Percentiles rank a stretch among this genome's conserved stretches.
Evolutionary conservation across 2,113 vertebrate genomes (phyloP).

Genomic region (Heterocephalus glaber): DNA sequence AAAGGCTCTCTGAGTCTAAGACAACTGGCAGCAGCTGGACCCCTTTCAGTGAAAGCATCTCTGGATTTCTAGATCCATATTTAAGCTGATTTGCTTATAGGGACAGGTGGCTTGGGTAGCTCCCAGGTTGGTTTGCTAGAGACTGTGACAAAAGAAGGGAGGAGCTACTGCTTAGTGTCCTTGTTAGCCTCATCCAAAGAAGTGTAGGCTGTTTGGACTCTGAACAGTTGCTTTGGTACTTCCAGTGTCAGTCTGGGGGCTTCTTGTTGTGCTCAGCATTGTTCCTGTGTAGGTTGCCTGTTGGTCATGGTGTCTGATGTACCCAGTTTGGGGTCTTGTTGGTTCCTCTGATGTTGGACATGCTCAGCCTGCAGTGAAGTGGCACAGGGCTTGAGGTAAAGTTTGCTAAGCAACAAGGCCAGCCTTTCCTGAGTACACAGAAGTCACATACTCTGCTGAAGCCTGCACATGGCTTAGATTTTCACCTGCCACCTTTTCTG

Average conservation of each 20-base stretch:
- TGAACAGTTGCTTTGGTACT: not conserved
- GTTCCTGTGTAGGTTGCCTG: conserved; percentile 11
- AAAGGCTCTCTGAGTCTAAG: not conserved
- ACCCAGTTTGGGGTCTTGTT: conserved; percentile 7
- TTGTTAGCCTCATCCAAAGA: not conserved
- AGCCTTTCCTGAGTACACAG: not conserved
- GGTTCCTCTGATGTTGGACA: conserved; percentile 47
- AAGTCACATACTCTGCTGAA: not conserved
- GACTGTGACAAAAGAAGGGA: not conserved
- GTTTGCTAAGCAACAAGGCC: not conserved
- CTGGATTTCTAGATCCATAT: not conserved
- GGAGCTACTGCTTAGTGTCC: not conserved
- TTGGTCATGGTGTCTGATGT: conserved; percentile 27
- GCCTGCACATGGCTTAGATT: not conserved
- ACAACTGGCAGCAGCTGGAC: not conserved
- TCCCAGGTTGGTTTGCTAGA: conserved; percentile 31
- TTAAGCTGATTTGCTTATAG: conserved; percentile 17
- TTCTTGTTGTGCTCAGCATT: conserved; percentile 42
- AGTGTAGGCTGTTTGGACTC: not conserved
- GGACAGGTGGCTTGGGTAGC: not conserved
- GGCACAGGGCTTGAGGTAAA: not conserved
- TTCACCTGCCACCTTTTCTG: conserved; percentile 36
- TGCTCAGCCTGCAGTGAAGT: not conserved
- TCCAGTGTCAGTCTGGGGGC: conserved; percentile 32
- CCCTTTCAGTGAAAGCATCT: not conserved